Evolutionary conservation across 2,113 vertebrate species (phyloP).

Genomic region (Campylomormyrus tamandua): DNA sequence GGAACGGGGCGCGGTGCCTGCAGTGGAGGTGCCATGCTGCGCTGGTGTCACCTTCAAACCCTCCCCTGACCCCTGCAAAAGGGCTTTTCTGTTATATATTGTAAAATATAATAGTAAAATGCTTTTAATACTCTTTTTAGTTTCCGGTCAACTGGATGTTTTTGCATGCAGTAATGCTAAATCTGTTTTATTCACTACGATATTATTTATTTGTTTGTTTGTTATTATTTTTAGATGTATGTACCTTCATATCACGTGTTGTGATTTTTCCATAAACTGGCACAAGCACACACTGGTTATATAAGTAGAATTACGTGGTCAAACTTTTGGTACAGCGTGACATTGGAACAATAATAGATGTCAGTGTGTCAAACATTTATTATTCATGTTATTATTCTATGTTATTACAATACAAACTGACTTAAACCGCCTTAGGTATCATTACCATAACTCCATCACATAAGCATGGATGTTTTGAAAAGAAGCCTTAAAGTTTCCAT

Average conservation of each 20-base stretch:
- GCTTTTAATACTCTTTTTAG: background rate
- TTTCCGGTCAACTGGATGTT: background rate
- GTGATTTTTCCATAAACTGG: background rate
- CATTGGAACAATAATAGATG: background rate
- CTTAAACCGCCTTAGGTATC: background rate
- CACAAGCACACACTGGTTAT: background rate
- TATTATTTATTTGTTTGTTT: background rate
- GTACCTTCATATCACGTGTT: background rate
- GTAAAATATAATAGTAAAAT: background rate
- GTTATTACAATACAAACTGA: conserved; percentile 6
- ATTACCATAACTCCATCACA: background rate
- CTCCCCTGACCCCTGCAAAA: background rate
- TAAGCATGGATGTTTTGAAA: background rate
- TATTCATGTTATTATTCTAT: background rate
- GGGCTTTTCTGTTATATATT: background rate
- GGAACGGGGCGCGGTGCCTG: background rate
- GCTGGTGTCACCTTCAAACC: background rate
- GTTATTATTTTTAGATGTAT: background rate
- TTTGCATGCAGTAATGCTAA: background rate
- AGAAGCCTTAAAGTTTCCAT: background rate
- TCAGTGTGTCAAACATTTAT: background rate
- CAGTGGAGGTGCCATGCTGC: background rate
- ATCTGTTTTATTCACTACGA: background rate
- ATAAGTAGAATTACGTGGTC: background rate
- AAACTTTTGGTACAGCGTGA: background rate